Base-by-base conservation (phyloP, 1,140 invertebrate species). In the Oedothorax gibbosus region DNA sequence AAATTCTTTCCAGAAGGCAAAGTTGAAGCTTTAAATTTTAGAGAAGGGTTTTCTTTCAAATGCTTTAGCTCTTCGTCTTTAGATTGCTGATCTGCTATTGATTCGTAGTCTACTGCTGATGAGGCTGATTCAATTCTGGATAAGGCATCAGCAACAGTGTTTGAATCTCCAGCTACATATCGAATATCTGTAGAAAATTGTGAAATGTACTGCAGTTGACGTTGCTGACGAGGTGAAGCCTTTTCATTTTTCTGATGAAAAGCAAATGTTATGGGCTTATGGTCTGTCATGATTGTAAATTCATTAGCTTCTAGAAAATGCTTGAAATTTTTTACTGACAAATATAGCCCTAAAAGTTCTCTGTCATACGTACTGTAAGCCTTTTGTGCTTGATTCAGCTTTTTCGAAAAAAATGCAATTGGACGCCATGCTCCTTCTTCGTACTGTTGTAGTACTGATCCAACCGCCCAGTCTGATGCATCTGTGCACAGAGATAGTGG, bases 181-280 rank as follows among this genome's bases (percentile, higher is more conserved):
- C 83, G 64, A 49, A 91, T 89, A 21, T 90, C 86, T 0, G 88
- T 89, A 0, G 89, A 88, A 84, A 89, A 91, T 87, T 90, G 89
- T 0, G 88, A 84, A 12, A 91, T 90, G 18, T 85, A 89, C 71
- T 90, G 88, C 0, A 91, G 81, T 15, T 91, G 88, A 11, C 87
- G 7, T 9, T 53, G 53, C 21, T 68, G 51, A 11, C 73, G 35
- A 7, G 56, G 69, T 6, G 56, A 85, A n/a, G 57, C 65, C 15
- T 85, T 85, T 56, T 85, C 83, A 15, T 68, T 66, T 20, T 68
- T 77, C 66, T 77, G 57, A 20, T 51, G 9, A 69, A 68, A 69
- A 14, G 35, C 75, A 77, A 62, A 77, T 35, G 14, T 77, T 87
- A 73, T 89, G 89, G 78, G 89, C 87, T 77, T 88, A 71, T 89